Conservation (phyloP, 2,797 vertebrate genomes). For the Acropternis orthonyx region DNA sequence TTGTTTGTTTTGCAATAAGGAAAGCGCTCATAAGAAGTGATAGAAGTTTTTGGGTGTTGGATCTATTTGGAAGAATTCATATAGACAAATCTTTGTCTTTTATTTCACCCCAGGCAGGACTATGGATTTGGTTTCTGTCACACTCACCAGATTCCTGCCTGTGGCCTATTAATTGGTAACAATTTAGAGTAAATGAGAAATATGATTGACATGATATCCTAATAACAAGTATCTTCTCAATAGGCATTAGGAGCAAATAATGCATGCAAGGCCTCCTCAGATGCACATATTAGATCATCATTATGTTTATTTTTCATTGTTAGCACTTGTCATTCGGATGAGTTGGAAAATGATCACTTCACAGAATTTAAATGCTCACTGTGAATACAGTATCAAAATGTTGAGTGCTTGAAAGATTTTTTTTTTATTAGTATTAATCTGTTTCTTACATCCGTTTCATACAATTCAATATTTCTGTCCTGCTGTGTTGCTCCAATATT, state of each 20-base stretch:
- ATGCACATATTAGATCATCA: neutral
- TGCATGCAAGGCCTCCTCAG: neutral
- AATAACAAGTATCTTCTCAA: neutral
- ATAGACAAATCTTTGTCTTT: neutral
- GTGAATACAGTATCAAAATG: neutral
- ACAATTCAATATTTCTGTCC: neutral
- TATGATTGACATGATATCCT: neutral
- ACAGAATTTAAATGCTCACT: neutral
- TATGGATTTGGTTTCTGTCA: neutral
- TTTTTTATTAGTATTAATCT: neutral
- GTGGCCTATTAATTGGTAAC: neutral
- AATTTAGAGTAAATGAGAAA: neutral
- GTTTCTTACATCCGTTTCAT: neutral
- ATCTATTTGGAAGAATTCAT: neutral
- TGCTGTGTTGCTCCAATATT: neutral
- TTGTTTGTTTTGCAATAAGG: neutral
- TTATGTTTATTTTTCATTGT: slow-evolving; percentile 1
- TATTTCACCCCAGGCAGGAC: neutral
- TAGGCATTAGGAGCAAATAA: neutral
- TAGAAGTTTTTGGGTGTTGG: neutral
- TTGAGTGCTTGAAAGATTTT: neutral
- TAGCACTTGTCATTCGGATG: neutral
- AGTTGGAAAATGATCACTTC: neutral
- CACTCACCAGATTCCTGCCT: neutral
- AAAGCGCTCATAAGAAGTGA: neutral